Percentiles rank a stretch among this genome's conserved stretches.
These are phyloP conservation scores for Dilophus febrilis DNA, from an alignment of 2,888 invertebrate species.

Conservation along the genomic window DNA sequence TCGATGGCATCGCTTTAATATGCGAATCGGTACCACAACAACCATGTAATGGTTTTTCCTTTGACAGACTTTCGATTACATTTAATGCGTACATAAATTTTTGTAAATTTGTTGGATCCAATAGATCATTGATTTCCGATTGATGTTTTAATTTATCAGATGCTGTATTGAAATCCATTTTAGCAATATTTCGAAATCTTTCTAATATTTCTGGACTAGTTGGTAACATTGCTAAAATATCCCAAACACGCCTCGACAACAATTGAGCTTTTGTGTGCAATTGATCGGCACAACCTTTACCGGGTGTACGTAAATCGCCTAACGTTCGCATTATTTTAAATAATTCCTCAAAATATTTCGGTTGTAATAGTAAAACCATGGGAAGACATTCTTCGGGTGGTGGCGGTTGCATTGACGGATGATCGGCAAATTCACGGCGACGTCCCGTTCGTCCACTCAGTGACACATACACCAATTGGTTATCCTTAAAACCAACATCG, in stretches of 20 bases:
- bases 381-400: slow-evolving; percentile 75
- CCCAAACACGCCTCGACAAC: slow-evolving; percentile 84
- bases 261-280: slow-evolving; percentile 79
- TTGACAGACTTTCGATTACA: slow-evolving; percentile 62
- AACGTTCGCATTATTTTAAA: slow-evolving; percentile 81
- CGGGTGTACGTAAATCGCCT: slow-evolving; percentile 67
- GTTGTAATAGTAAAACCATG: slow-evolving; percentile 64
- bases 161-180: neutral
- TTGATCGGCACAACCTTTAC: slow-evolving; percentile 48
- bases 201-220: slow-evolving; percentile 73
- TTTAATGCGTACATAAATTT: slow-evolving; percentile 90
- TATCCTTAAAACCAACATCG: slow-evolving; percentile 88
- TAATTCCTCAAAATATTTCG: slow-evolving; percentile 78
- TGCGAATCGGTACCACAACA: slow-evolving; percentile 4
- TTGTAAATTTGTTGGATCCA: slow-evolving; percentile 80
- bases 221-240: slow-evolving; percentile 78
- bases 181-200: slow-evolving; percentile 58
- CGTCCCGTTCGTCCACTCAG: slow-evolving; percentile 50
- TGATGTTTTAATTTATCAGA: slow-evolving; percentile 17
- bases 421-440: slow-evolving; percentile 41
- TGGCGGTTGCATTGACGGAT: slow-evolving; percentile 72
- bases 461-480: slow-evolving; percentile 83
- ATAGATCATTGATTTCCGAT: slow-evolving; percentile 43
- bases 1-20: neutral
- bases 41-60: slow-evolving; percentile 10